Conservation (phyloP, 2,888 invertebrate species). For the Perdita meconis region DNA sequence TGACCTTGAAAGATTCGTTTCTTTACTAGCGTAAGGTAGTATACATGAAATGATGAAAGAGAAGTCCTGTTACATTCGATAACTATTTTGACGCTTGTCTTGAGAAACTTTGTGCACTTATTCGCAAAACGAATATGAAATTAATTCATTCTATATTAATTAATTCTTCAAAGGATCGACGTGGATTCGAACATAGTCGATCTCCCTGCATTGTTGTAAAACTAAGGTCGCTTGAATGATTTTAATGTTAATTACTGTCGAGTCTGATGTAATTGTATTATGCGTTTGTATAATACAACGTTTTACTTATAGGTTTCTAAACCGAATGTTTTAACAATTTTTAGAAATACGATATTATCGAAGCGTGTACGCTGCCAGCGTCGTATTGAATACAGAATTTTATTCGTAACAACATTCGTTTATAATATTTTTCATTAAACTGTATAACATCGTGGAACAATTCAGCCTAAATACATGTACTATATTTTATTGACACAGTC, state of each 20-base stretch:
- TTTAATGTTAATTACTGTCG: slow-evolving; percentile 48
- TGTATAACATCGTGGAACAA: slow-evolving; percentile 62
- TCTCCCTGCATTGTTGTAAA: slow-evolving; percentile 21
- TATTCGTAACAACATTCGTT: slow-evolving; percentile 51
- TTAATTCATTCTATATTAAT: too few relatives aligned
- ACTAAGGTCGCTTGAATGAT: slow-evolving; percentile 40
- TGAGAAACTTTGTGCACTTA: slow-evolving; percentile 2
- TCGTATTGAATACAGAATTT: slow-evolving; percentile 51
- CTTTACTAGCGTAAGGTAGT: background rate
- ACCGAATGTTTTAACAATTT: slow-evolving; percentile 47
- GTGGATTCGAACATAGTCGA: slow-evolving; percentile 19
- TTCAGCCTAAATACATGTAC: slow-evolving; percentile 63
- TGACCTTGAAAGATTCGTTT: background rate
- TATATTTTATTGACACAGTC: slow-evolving; percentile 62
- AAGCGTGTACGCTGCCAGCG: slow-evolving; percentile 36
- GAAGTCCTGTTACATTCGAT: slow-evolving; percentile 5
- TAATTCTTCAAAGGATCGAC: slow-evolving; percentile 3
- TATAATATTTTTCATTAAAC: slow-evolving; percentile 59
- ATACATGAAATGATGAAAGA: slow-evolving; percentile 5
- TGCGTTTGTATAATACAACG: slow-evolving; percentile 38
- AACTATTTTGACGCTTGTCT: slow-evolving; percentile 19
- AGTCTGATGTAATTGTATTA: slow-evolving; percentile 35
- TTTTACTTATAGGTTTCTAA: slow-evolving; percentile 53
- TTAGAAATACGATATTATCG: slow-evolving; percentile 47
- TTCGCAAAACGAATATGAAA: slow-evolving; percentile 10